Evolutionary conservation across 2,888 invertebrate species (phyloP), one percentile per base, ranked within the genome.

Genomic region (Glyphotaelius pellucidus): DNA sequence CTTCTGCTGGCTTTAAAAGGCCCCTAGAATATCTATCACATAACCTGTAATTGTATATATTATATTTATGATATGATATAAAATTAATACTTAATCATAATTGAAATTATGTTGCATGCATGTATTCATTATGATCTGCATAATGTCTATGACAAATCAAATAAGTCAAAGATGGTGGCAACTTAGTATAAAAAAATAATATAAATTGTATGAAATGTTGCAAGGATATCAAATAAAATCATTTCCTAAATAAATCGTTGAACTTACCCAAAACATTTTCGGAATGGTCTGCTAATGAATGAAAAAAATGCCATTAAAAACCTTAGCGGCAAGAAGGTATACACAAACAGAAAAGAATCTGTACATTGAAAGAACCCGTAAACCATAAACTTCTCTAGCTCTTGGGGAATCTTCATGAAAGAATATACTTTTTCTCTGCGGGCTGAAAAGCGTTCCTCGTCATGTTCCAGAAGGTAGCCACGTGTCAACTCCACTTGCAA

Each of bases 271-370:
- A 98, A 97, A 95, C 98, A 98, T 95, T 97, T 97, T 92, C 97
- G 96, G 94, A 98, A 96, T 25, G 98, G 97, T 94, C 98, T 97
- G 93, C 97, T 97, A 32, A 98, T 95, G 93, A 99, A 96, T 80
- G 98, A 97, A 97, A 98, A 98, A 91, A 98, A 95, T 86, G 99
- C 99, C 95, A 99, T 96, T 79, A 98, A 94, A 95, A 99, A 99
- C 94, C 99, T 96, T 93, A 99, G 95, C 25, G 99, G 99, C 94
- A 99, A 96, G 96, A 99, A 99, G 91, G 99, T 99, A 95, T 99
- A 99, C 91, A 99, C 98, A 96, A 99, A 99, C 90, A 99, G 96
- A 95, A 99, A 99, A 32, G 99, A 99, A 95, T 99, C 99, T 47
- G 98, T 98, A 96, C 99, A 99, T 95, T 98, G 98, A 95, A 99